A percentile compares a stretch with the other conserved stretches of the same genome.
Conservation (phyloP, 2,888 invertebrate genomes). For the Ctenicera cuprea region DNA sequence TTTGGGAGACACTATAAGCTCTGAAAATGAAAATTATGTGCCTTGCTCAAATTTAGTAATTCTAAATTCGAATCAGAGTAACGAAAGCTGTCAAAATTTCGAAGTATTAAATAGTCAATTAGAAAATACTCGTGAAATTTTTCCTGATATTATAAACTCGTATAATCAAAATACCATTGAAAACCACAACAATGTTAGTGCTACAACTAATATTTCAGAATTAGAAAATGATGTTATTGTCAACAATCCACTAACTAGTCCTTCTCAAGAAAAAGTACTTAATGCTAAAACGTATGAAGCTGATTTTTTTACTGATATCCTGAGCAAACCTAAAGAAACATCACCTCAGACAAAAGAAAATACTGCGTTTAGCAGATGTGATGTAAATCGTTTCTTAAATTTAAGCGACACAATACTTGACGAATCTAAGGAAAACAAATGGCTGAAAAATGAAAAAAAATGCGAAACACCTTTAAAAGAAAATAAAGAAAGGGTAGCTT, state of each 20-base stretch:
- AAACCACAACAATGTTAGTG: conserved; percentile 2
- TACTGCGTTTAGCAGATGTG: not conserved
- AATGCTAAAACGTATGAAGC: conserved; percentile 22
- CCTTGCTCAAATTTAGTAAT: conserved; percentile 4
- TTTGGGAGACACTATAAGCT: not conserved
- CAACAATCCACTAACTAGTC: conserved; percentile 16
- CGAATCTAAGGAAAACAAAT: conserved; percentile 10
- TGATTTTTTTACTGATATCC: conserved; percentile 12
- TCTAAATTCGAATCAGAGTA: not conserved
- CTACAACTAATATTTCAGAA: not conserved
- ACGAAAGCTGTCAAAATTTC: not conserved
- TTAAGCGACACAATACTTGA: not conserved
- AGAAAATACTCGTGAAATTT: not conserved
- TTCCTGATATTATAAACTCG: not conserved
- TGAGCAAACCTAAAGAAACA: conserved; percentile 12
- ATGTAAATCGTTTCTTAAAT: conserved; percentile 29
- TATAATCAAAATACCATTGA: conserved; percentile 23
- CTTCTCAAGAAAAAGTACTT: conserved; percentile 7
- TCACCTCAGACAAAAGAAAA: not conserved
- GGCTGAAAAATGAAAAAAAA: not conserved
- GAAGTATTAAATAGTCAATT: not conserved
- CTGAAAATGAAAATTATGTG: not conserved
- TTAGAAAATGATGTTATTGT: conserved; percentile 19
- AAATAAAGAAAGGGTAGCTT: not conserved
- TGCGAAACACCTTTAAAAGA: not conserved